Percentiles rank a stretch among this genome's conserved stretches.
Conservation (phyloP, 2,888 invertebrate species). For the Philhelius pedissequus region DNA sequence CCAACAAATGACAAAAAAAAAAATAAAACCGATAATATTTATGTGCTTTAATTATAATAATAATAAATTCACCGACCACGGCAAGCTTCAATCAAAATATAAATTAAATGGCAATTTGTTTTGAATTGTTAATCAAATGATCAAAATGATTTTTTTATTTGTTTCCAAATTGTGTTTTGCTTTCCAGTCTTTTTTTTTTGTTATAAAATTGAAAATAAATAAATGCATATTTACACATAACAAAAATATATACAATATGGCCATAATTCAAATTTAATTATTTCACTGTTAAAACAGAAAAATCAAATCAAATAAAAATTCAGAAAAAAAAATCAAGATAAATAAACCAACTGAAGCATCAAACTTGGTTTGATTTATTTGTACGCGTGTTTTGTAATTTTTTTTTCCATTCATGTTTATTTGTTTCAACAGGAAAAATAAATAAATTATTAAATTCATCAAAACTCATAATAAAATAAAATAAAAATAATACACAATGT, state of each 20-base stretch:
- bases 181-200: too few relatives aligned
- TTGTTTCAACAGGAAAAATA: neutral
- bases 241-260: neutral
- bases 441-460: constrained; percentile 63
- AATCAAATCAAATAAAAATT: constrained; percentile 18
- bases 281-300: constrained; percentile 4
- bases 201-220: neutral
- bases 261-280: constrained; percentile 63
- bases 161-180: constrained; percentile 28
- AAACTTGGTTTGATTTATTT: constrained; percentile 30
- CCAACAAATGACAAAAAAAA: neutral
- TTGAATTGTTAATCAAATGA: constrained; percentile 65
- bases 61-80: constrained; percentile 15
- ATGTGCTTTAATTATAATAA: constrained; percentile 51
- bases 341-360: constrained; percentile 28
- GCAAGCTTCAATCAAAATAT: constrained; percentile 45
- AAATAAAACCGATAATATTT: neutral
- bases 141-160: constrained; percentile 54
- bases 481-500: neutral
- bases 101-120: constrained; percentile 58
- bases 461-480: constrained; percentile 20
- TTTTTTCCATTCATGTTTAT: neutral
- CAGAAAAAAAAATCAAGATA: neutral
- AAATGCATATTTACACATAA: neutral
- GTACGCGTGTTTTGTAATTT: neutral